Conservation (phyloP, 1,140 invertebrate genomes). For the Trialeurodes vaporariorum region DNA sequence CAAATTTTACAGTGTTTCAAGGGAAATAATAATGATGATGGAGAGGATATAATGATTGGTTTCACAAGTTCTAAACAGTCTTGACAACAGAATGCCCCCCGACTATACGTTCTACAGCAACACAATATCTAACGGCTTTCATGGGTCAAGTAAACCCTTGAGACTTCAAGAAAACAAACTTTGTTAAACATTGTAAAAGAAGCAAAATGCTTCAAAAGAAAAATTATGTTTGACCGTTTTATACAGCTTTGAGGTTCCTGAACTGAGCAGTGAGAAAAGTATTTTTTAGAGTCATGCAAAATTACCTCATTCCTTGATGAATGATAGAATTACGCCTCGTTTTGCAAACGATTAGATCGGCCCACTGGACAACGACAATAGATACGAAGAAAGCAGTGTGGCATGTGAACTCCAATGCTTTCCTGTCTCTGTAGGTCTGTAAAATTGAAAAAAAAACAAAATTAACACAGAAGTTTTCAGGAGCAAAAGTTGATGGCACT, state of each 20-base stretch:
- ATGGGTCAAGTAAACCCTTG: too few relatives aligned
- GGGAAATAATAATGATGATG: too few relatives aligned
- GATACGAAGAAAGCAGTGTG: constrained; percentile 98
- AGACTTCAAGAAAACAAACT: constrained; percentile 3
- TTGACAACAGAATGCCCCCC: too few relatives aligned
- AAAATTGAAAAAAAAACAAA: constrained; percentile 27
- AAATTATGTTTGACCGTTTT: not conserved
- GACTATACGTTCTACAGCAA: too few relatives aligned
- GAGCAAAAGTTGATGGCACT: not conserved
- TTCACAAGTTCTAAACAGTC: too few relatives aligned
- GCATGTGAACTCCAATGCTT: constrained; percentile 91
- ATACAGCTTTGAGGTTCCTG: not conserved
- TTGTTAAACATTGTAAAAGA: not conserved
- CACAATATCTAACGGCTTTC: too few relatives aligned
- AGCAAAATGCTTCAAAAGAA: not conserved
- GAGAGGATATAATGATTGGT: too few relatives aligned
- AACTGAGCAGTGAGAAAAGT: not conserved
- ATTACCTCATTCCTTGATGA: constrained; percentile 89
- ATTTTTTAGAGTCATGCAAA: not conserved
- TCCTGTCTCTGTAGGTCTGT: constrained; percentile 88
- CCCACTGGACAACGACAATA: constrained; percentile 97
- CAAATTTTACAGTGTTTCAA: too few relatives aligned
- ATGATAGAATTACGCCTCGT: constrained; percentile 91
- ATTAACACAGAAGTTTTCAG: not conserved
- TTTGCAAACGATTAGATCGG: constrained; percentile 97